Conservation (phyloP, 1,140 invertebrate species). For the Laupala kohalensis region DNA sequence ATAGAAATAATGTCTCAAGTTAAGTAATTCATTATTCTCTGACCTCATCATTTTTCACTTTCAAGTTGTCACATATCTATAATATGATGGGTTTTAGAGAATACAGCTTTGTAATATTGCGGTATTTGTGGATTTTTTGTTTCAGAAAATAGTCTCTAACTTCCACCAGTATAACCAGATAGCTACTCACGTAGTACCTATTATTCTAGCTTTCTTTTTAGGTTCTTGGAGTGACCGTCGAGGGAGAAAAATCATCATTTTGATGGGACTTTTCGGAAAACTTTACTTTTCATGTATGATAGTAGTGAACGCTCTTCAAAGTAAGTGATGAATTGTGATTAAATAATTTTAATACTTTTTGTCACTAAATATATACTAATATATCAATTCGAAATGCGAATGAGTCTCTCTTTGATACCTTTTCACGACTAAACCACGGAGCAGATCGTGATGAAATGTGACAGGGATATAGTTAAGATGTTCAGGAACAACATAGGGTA, state of each 20-base stretch:
- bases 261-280: constrained; percentile 55
- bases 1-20: too few species aligned
- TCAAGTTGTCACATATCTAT: too few species aligned
- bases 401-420: neutral
- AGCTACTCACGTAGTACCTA: constrained; percentile 49
- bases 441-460: too few species aligned
- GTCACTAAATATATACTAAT: neutral
- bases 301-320: constrained; percentile 46
- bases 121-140: neutral
- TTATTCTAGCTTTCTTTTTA: constrained; percentile 57
- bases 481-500: too few species aligned
- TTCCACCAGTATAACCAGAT: constrained; percentile 65
- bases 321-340: too few species aligned
- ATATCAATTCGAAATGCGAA: neutral
- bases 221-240: constrained; percentile 61
- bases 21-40: too few species aligned
- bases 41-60: too few species aligned
- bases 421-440: too few species aligned
- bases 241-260: constrained; percentile 50
- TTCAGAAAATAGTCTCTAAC: constrained; percentile 48
- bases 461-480: too few species aligned
- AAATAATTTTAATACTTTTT: neutral
- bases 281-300: constrained; percentile 58
- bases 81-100: neutral
- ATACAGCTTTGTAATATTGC: neutral